Base-by-base conservation (phyloP, 2,888 invertebrate species). In the Mythimna albipuncta region DNA sequence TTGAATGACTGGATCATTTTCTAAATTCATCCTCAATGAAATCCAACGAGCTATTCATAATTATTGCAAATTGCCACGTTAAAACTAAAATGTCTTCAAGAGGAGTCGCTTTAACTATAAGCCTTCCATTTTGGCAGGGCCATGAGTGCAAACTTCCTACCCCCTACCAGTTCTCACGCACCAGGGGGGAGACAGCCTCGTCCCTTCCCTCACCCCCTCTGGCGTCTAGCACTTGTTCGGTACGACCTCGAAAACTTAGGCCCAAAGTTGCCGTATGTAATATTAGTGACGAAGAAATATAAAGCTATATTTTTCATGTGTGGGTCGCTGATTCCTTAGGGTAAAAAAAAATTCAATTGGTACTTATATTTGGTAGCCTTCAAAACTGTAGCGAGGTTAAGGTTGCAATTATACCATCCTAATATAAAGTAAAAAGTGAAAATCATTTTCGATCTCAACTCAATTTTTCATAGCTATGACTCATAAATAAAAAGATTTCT, bases 241-340 rank as follows among this genome's bases (percentile, higher is more conserved):
- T 87, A 84, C 92, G 94, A 93, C 94, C 94, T 93, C 93, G 91
- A 94, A 93, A 94, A 93, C 89, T 93, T 90, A 87, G 90, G 89
- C 87, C 89, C 86, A 74, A 83, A 82, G 81, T 85, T 78, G 72
- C 69, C 74, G 72, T 75, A 75, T 82, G 78, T 83, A 80, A 85
- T 79, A 85, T 83, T 74, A 77, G 82, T 85, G 75, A 82, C 72
- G 79, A 75, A 70, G 80, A 68, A 81, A 72, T 71, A 69, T 67
- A 75, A 55, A 68, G 76, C 82, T 74, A 44, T 80, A 80, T 85
- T 85, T 79, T 70, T 80, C 74, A 72, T 76, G 61, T 73, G 72
- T 74, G 63, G 57, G 63, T 75, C 67, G 61, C 21, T 69, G 32
- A 74, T 64, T 71, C 77, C 67, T 70, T 21, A 65, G 74, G 68